A percentile compares a stretch with the other conserved stretches of the same genome.
These are phyloP conservation scores for Falcunculus frontatus DNA, from an alignment of 2,113 vertebrate genomes.

Conservation along the genomic window DNA sequence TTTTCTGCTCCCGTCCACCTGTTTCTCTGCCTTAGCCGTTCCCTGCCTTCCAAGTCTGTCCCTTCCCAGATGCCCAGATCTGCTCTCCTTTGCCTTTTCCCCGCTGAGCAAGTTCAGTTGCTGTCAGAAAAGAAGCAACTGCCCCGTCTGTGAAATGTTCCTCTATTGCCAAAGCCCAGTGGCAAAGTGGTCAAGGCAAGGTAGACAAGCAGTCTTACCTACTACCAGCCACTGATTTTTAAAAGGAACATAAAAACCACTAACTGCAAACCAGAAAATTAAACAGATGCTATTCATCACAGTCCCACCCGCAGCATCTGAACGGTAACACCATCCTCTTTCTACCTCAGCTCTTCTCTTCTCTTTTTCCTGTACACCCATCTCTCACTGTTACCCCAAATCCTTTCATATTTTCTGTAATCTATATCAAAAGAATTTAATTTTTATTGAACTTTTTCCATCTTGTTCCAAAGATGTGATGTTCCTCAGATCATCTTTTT, in stretches of 20 bases:
- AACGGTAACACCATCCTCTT: neutral
- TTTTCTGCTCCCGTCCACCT: neutral
- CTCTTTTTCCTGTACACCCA: neutral
- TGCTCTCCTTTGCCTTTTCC: neutral
- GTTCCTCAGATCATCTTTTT: neutral
- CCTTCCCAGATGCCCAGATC: neutral
- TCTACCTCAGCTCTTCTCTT: neutral
- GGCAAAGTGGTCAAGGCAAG: neutral
- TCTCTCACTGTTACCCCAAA: neutral
- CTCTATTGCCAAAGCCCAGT: neutral
- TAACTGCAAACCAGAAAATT: neutral
- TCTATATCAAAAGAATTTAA: neutral
- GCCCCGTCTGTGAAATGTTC: neutral
- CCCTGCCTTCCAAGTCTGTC: neutral
- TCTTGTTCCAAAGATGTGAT: neutral
- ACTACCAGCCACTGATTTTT: neutral
- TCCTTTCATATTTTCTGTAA: neutral
- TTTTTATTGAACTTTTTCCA: neutral
- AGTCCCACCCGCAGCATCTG: neutral
- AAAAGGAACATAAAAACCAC: neutral
- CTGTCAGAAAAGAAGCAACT: neutral
- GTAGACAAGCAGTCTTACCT: neutral
- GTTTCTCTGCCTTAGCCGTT: neutral
- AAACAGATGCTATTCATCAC: conserved; percentile 8
- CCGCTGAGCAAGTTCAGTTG: neutral